Base-by-base conservation (phyloP, 2,113 vertebrate species). In the rat (Rattus norvegicus) region DNA sequence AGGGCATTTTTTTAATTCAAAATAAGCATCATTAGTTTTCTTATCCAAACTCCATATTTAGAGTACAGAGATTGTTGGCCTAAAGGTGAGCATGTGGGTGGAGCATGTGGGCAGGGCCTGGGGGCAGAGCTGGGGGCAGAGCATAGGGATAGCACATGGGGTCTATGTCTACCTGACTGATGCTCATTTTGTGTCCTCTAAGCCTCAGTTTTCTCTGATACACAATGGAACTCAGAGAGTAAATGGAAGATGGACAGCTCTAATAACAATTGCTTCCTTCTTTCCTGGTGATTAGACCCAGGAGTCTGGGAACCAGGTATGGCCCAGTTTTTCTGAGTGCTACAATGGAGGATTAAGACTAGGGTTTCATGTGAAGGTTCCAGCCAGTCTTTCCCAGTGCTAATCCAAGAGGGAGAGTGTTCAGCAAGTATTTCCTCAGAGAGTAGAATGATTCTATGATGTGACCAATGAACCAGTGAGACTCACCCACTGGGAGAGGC, bases 21-120 rank as follows among this genome's bases (percentile, higher is more conserved):
- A 97, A 86, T 83, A 91, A 93, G 85, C 24, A 63, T 33, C 52
- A 56, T 93, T 76, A 76, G 92, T 56, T 93, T 93, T 89, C 93
- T 95, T 89, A 5, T 72, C 39, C 49, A 33, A 52, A 91, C 69
- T 16, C 93, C 11, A 0, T 39, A 86, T 49, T 81, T 69, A 33
- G 56, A 89, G 49, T 19, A 7, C 54, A 54, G 17, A 54, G 67
- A 63, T 20, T 19, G 19, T 65, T 81, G 24, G 59, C n/a, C 93
- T 65, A n/a, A 75, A 92, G 85, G 39, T 52, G 39, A 92, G 11
- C 1, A 2, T 56, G 54, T 56, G 54, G 54, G 54, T 12, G 54
- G 54, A 14, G 54, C 13, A 14, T 14, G 54, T 24, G 26, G 63
- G 63, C 2, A 54, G 63, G 26, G 63, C 24, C 0, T 65, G 63